phyloP scores from a whole-genome alignment of 30 jellyfish, hydroid and myxozoan species.

The Aurelia aurita complex sp. Pacific region DNA sequence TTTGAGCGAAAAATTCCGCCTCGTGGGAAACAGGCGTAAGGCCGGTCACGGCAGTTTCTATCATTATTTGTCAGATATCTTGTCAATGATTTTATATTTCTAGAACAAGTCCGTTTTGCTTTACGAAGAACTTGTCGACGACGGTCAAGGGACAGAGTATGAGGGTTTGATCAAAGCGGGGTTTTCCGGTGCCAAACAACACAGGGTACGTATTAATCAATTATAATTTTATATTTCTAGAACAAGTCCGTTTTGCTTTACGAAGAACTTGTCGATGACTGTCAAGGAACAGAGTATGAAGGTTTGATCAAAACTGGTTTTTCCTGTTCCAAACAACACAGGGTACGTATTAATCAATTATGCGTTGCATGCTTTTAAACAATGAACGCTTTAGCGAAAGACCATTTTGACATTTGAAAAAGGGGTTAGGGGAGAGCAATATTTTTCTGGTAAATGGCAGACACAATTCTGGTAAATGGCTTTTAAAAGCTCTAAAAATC shows the following conservation, averaged over 20 bases:
- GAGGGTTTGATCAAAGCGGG: slow-evolving; percentile 55
- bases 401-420: too few species aligned
- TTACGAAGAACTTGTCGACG: slow-evolving; percentile 64
- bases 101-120: background rate
- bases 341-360: slow-evolving; percentile 44
- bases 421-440: too few species aligned
- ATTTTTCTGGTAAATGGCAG: too few species aligned
- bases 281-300: slow-evolving; percentile 53
- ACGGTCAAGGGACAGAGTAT: slow-evolving; percentile 55
- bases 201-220: slow-evolving; percentile 61
- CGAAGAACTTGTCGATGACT: slow-evolving; percentile 66
- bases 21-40: too few species aligned
- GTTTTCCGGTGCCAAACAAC: slow-evolving; percentile 49
- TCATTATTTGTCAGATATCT: background rate
- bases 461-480: too few species aligned
- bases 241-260: background rate
- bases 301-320: slow-evolving; percentile 47
- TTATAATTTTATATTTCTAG: too few species aligned
- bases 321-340: slow-evolving; percentile 59
- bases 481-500: too few species aligned
- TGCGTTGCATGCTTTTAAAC: too few species aligned
- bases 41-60: background rate
- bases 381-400: too few species aligned
- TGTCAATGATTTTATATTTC: too few species aligned
- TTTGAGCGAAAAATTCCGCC: too few species aligned